These are phyloP conservation scores for Pollimyrus isidori DNA, from an alignment of 2,113 vertebrate species.

Conservation along the genomic window DNA sequence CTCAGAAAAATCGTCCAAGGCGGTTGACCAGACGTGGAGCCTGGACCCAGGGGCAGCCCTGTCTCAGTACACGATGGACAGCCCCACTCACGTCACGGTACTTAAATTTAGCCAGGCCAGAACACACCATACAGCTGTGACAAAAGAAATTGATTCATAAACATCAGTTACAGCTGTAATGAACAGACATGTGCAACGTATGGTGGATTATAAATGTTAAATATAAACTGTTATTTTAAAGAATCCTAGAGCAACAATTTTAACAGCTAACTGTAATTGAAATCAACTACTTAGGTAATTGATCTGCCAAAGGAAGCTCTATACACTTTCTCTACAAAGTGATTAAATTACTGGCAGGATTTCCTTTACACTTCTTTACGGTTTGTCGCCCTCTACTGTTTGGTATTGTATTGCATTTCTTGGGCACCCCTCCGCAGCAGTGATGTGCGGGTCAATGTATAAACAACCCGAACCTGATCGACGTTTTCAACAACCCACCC, in stretches of 20 bases:
- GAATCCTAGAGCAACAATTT: background rate
- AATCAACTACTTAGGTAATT: background rate
- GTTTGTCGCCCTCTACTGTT: slow-evolving; percentile 4
- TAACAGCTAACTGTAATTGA: background rate
- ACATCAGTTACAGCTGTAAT: background rate
- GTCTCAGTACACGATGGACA: slow-evolving; percentile 70
- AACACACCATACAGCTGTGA: background rate
- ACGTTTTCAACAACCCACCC: too few species aligned
- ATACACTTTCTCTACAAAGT: background rate
- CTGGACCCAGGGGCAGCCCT: slow-evolving; percentile 77
- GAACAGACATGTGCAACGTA: background rate
- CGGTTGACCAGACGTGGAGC: slow-evolving; percentile 80
- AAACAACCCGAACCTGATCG: too few species aligned
- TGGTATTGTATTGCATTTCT: background rate
- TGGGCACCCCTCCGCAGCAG: background rate
- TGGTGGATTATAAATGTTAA: background rate
- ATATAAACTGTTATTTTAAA: background rate
- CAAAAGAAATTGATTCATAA: background rate
- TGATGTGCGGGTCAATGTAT: too few species aligned
- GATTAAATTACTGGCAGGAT: background rate
- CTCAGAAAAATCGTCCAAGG: background rate
- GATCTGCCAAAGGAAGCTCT: background rate
- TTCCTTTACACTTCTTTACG: background rate
- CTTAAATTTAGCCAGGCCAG: background rate
- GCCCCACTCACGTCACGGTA: slow-evolving; percentile 65